phyloP scores from a whole-genome alignment of 2,888 invertebrate genomes.

The Plagodis dolabraria region DNA sequence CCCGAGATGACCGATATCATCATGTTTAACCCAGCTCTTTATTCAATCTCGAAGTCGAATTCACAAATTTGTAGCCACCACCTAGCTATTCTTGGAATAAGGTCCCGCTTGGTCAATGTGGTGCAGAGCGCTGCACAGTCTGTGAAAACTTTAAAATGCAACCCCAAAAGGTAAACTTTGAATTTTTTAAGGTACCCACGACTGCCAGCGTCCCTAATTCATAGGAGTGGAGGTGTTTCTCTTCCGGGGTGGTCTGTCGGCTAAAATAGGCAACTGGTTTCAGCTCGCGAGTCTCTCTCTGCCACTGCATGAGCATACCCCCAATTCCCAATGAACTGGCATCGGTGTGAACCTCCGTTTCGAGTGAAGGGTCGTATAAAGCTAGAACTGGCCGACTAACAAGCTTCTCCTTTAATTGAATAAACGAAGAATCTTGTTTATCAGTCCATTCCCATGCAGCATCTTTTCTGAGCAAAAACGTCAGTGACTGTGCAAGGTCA shows the following conservation, averaged over 20 bases:
- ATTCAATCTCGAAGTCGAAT: too few relatives aligned
- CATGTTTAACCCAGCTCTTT: too few relatives aligned
- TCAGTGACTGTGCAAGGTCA: constrained; percentile 38
- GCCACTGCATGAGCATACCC: constrained; percentile 51
- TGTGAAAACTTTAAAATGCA: constrained; percentile 37
- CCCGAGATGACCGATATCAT: constrained; percentile 10
- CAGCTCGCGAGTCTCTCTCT: constrained; percentile 11
- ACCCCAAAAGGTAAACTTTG: constrained; percentile 35
- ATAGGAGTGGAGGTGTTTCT: constrained; percentile 26
- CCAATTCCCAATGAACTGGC: constrained; percentile 47
- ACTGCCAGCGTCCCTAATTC: constrained; percentile 17
- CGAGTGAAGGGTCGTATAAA: too few relatives aligned
- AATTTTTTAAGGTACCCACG: constrained; percentile 13
- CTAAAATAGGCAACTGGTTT: constrained; percentile 40
- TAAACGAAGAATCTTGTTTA: too few relatives aligned
- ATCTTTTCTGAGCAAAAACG: constrained; percentile 10
- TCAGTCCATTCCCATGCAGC: too few relatives aligned
- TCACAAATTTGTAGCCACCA: constrained; percentile 2
- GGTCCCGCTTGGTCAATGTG: constrained; percentile 34
- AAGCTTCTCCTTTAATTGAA: too few relatives aligned
- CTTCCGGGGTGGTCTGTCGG: constrained; percentile 33
- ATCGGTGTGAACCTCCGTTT: not conserved
- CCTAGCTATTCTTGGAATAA: constrained; percentile 32
- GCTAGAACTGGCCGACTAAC: too few relatives aligned
- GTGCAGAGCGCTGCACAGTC: constrained; percentile 36